phyloP scores from a whole-genome alignment of 2,797 vertebrate species.

The Sylvia borin region DNA sequence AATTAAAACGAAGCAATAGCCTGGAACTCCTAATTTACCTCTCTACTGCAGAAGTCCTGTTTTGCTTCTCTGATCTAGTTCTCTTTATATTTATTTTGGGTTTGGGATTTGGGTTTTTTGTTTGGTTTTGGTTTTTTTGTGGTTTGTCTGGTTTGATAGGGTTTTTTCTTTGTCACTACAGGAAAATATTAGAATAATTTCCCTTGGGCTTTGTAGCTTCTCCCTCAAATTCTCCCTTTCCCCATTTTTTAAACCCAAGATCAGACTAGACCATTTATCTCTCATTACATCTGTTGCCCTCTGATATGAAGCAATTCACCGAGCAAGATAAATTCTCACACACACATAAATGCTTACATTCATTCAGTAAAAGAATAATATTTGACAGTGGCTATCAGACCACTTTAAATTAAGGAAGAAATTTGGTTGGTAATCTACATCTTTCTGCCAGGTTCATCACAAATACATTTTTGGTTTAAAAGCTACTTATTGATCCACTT shows the following conservation, averaged over 20 bases:
- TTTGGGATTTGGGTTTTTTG: background rate
- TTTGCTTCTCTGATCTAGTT: background rate
- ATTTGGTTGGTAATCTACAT: background rate
- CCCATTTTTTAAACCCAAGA: background rate
- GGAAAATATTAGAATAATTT: background rate
- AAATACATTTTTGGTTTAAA: background rate
- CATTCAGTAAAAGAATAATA: background rate
- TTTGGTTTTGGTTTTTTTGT: background rate
- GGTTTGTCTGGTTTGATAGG: background rate
- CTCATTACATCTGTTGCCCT: background rate
- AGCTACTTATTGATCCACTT: background rate
- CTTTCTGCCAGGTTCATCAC: background rate
- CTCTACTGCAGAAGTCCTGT: background rate
- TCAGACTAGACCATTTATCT: background rate
- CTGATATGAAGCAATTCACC: background rate
- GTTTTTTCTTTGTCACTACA: no score
- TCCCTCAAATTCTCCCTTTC: background rate
- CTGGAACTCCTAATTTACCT: background rate
- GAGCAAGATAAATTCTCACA: background rate
- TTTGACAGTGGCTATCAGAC: background rate
- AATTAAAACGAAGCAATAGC: background rate
- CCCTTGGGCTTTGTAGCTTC: background rate
- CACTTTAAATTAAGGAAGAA: background rate
- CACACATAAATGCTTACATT: background rate
- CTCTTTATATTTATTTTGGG: background rate